Evolutionary conservation across 2,797 vertebrate genomes (phyloP).

Genomic region (Chelmon rostratus): DNA sequence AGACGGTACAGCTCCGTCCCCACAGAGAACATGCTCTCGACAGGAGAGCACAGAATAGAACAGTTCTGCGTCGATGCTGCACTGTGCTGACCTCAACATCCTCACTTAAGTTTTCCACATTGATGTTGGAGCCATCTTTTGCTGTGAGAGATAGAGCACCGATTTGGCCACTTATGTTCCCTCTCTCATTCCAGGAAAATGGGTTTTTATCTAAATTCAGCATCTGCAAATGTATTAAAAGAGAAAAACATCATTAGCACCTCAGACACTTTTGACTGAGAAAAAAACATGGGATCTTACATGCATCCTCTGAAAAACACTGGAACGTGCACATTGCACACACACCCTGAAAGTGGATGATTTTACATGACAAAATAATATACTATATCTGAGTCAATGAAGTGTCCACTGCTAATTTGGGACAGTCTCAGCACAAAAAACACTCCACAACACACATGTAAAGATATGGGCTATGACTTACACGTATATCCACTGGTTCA

Average conservation of each 20-base stretch:
- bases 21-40: not conserved
- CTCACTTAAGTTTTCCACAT: slow-evolving; percentile 86
- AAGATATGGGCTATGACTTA: slow-evolving; percentile 56
- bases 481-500: slow-evolving; percentile 88
- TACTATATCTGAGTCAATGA: too few species aligned
- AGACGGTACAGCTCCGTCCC: not conserved
- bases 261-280: not conserved
- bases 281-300: not conserved
- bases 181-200: slow-evolving; percentile 84
- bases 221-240: slow-evolving; percentile 84
- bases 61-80: not conserved
- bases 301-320: not conserved
- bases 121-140: slow-evolving; percentile 83
- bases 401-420: too few species aligned
- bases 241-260: not conserved
- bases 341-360: not conserved
- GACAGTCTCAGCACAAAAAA: too few species aligned
- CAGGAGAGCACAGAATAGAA: slow-evolving; percentile 9
- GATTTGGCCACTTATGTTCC: slow-evolving; percentile 85
- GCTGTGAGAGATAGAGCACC: slow-evolving; percentile 87
- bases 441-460: not conserved
- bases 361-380: not conserved
- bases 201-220: slow-evolving; percentile 88
- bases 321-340: not conserved
- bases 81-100: slow-evolving; percentile 88